Conservation (phyloP, 92 coral and sea anemone species). For the Bergia puertoricense region DNA sequence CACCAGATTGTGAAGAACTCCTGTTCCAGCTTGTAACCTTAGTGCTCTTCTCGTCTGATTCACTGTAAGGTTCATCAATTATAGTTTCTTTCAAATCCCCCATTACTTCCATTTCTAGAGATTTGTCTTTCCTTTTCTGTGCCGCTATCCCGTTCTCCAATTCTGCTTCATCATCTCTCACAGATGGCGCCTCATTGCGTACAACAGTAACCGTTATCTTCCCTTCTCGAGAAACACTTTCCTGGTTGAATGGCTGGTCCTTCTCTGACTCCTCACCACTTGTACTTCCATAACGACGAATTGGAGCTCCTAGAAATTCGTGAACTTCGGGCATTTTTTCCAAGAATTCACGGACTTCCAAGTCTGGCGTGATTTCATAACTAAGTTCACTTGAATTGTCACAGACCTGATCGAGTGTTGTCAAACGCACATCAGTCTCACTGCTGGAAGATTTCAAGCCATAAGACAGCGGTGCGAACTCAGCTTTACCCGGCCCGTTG, state of each 20-base stretch:
- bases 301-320: slow-evolving; percentile 7
- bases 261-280: slow-evolving; percentile 31
- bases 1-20: slow-evolving; percentile 5
- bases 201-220: slow-evolving; percentile 24
- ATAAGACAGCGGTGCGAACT: slow-evolving; percentile 40
- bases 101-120: slow-evolving; percentile 9
- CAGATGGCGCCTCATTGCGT: slow-evolving; percentile 12
- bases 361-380: slow-evolving; percentile 5
- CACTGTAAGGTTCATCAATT: slow-evolving; percentile 6
- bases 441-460: slow-evolving; percentile 61
- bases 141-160: neutral
- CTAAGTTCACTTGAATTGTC: slow-evolving; percentile 4
- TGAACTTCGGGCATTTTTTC: slow-evolving; percentile 39
- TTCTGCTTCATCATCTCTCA: neutral
- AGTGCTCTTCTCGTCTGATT: neutral
- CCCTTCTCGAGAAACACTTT: slow-evolving; percentile 10
- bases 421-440: slow-evolving; percentile 47
- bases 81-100: slow-evolving; percentile 20
- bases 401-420: slow-evolving; percentile 14
- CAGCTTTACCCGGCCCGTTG: slow-evolving; percentile 19
- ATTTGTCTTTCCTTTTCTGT: slow-evolving; percentile 24
- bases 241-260: slow-evolving; percentile 33
- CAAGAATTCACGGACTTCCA: slow-evolving; percentile 21
- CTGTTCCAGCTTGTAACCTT: neutral
- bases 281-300: slow-evolving; percentile 3